phyloP scores from a whole-genome alignment of 2,797 vertebrate species.

The Buceros bicornis region DNA sequence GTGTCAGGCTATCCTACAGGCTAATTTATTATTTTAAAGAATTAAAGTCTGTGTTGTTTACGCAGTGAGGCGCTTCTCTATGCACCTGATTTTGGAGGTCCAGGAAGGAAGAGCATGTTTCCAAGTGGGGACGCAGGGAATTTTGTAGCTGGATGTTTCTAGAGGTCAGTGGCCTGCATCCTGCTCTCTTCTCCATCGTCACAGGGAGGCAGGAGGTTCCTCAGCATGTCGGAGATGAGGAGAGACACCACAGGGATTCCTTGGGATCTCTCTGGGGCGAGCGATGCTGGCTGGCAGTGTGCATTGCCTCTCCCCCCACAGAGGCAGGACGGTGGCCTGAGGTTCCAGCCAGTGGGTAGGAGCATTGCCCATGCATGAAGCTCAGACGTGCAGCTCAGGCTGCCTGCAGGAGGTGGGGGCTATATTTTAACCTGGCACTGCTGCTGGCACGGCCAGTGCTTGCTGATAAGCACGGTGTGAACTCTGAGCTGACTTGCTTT shows the following conservation, averaged over 20 bases:
- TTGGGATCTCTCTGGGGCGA: accelerated
- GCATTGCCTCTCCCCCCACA: accelerated
- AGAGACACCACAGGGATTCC: neutral
- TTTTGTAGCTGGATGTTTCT: neutral
- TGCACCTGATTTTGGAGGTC: neutral
- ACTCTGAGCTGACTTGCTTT: conserved; percentile 37
- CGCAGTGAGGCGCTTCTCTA: neutral
- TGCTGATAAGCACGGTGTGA: conserved; percentile 16
- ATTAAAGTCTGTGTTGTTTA: neutral
- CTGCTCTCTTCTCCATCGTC: accelerated
- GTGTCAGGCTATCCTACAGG: conserved; percentile 40
- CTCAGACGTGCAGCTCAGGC: neutral
- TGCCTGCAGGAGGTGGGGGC: neutral
- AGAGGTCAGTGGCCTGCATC: neutral
- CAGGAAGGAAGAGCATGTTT: neutral
- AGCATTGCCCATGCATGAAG: accelerated
- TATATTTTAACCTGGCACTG: neutral
- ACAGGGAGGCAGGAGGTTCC: neutral
- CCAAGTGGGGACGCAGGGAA: neutral
- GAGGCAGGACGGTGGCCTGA: neutral
- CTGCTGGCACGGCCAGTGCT: neutral
- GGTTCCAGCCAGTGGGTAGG: neutral
- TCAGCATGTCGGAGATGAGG: neutral
- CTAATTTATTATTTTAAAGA: conserved; percentile 52
- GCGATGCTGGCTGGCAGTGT: neutral